Conservation (phyloP, 2,797 vertebrate genomes). For the Lepilemur septentrionalis region DNA sequence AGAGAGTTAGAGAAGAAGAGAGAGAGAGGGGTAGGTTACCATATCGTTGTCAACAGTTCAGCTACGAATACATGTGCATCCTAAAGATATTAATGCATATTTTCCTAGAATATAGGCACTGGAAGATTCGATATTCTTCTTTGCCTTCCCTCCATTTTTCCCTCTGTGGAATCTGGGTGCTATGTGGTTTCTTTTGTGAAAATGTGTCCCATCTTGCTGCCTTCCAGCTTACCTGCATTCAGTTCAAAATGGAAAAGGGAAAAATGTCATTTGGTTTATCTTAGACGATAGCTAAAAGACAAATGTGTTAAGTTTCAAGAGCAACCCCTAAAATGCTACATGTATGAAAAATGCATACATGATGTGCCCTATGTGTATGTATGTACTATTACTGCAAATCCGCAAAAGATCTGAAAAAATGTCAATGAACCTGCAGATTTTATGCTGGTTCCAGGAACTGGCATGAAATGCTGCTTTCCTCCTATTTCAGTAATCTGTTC, state of each 20-base stretch:
- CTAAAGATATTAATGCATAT: background rate
- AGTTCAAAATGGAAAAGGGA: background rate
- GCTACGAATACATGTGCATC: background rate
- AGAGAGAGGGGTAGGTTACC: conserved; percentile 54
- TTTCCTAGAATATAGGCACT: background rate
- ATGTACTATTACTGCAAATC: background rate
- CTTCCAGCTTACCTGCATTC: background rate
- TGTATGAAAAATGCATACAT: background rate
- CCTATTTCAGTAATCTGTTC: background rate
- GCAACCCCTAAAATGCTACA: background rate
- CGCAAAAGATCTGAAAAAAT: background rate
- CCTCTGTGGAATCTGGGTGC: background rate
- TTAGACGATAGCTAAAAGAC: background rate
- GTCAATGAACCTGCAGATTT: background rate
- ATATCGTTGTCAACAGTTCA: background rate
- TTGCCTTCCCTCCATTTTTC: background rate
- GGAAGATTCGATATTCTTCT: background rate
- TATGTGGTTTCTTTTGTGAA: background rate
- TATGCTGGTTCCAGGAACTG: background rate
- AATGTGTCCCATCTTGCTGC: background rate
- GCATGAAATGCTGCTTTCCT: background rate
- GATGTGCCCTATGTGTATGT: fast-evolving
- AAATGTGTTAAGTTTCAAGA: background rate
- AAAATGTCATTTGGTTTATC: background rate
- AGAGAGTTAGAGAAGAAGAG: conserved; percentile 22